phyloP scores from a whole-genome alignment of 2,888 invertebrate genomes.

The Nomada fucata region DNA sequence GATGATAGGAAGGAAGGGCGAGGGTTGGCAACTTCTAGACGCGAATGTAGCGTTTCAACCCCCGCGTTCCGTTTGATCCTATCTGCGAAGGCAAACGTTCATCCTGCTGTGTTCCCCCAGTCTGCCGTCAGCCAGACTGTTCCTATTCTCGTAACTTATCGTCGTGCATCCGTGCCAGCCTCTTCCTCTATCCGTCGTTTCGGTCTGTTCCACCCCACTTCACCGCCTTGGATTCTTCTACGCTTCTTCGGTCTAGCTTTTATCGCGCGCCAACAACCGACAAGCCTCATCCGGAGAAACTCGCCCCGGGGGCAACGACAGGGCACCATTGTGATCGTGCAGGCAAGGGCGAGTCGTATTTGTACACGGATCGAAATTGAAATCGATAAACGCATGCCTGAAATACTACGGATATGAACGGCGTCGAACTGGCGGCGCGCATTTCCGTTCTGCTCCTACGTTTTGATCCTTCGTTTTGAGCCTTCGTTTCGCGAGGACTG shows the following conservation, averaged over 20 bases:
- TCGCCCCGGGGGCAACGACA: not conserved
- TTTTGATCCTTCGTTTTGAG: no score
- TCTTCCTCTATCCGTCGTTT: constrained; percentile 16
- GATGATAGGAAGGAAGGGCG: constrained; percentile 20
- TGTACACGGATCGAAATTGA: constrained; percentile 23
- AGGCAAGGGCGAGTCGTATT: not conserved
- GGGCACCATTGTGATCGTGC: constrained; percentile 28
- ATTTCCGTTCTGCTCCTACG: no score
- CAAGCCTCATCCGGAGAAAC: constrained; percentile 7
- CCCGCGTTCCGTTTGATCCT: constrained; percentile 65
- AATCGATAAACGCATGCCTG: constrained; percentile 26
- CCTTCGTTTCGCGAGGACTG: not conserved
- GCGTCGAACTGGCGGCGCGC: no score
- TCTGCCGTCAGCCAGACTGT: constrained; percentile 39
- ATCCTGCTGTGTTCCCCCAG: constrained; percentile 43
- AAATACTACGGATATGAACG: constrained; percentile 17
- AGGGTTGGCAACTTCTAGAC: constrained; percentile 34
- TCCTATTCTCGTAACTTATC: constrained; percentile 45
- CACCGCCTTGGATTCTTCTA: constrained; percentile 16
- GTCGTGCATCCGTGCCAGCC: constrained; percentile 35
- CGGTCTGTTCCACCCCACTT: not conserved
- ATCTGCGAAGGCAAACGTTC: constrained; percentile 55
- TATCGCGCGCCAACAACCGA: not conserved
- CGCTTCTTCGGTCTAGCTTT: constrained; percentile 3
- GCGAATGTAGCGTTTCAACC: constrained; percentile 58